These are phyloP conservation scores for Cyclophora punctaria DNA, from an alignment of 2,888 invertebrate genomes.

Conservation along the genomic window DNA sequence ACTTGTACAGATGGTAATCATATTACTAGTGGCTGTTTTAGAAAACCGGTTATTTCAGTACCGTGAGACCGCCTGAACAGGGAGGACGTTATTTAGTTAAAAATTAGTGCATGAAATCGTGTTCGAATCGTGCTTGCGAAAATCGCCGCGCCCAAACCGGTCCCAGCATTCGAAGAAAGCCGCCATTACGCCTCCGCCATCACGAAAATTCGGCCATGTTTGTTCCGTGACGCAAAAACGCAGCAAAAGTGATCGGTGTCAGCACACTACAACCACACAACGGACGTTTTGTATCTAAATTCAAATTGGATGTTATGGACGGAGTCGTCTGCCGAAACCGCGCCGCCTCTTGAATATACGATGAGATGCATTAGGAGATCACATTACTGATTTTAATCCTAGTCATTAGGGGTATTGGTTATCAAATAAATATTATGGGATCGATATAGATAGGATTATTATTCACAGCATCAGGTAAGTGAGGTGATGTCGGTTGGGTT, in stretches of 20 bases:
- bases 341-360: constrained; percentile 20
- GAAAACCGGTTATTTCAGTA: constrained; percentile 63
- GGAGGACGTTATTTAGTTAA: constrained; percentile 52
- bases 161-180: constrained; percentile 44
- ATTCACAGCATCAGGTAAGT: constrained; percentile 1
- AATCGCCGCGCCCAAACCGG: constrained; percentile 50
- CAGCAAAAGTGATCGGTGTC: constrained; percentile 47
- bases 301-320: constrained; percentile 34
- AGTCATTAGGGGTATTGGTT: too few species aligned
- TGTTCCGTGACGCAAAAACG: constrained; percentile 52
- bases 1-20: constrained; percentile 34
- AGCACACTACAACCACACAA: constrained; percentile 24
- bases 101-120: constrained; percentile 42
- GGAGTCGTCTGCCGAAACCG: constrained; percentile 20
- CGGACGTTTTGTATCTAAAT: constrained; percentile 31
- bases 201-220: constrained; percentile 67
- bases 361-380: constrained; percentile 21
- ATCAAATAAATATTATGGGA: too few species aligned
- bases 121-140: constrained; percentile 46
- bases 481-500: constrained; percentile 1
- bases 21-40: constrained; percentile 39
- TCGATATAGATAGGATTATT: too few species aligned
- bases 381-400: too few species aligned
- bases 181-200: constrained; percentile 55
- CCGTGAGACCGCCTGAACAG: constrained; percentile 51